Conservation (phyloP, 2,888 invertebrate species). For the Ophioninae sp. region DNA sequence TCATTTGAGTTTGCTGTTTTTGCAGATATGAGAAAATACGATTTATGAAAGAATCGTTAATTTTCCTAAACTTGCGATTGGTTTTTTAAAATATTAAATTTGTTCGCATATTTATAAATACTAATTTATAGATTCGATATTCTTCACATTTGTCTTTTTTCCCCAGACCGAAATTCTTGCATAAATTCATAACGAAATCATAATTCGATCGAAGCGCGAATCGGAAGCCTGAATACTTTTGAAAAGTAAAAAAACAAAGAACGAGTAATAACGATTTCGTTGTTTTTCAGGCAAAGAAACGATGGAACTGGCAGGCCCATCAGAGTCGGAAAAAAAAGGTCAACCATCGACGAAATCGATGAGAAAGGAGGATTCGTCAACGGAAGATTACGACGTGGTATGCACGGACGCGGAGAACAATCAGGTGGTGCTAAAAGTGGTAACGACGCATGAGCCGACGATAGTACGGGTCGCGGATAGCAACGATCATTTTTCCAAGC, state of each 20-base stretch:
- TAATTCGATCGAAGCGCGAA: too few species aligned
- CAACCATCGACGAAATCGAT: neutral
- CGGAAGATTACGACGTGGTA: slow-evolving; percentile 56
- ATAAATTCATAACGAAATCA: too few species aligned
- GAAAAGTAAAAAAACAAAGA: neutral
- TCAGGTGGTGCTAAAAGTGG: slow-evolving; percentile 69
- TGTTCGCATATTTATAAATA: too few species aligned
- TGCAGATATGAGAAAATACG: too few species aligned
- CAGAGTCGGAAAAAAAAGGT: neutral
- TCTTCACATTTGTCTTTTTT: too few species aligned
- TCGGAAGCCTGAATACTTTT: neutral
- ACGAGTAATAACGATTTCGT: neutral
- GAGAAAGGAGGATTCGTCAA: neutral
- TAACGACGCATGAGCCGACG: slow-evolving; percentile 69
- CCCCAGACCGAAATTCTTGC: too few species aligned
- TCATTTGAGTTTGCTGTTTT: too few species aligned
- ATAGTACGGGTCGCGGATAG: slow-evolving; percentile 67
- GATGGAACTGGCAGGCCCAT: neutral
- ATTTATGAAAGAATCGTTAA: too few species aligned
- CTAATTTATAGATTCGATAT: too few species aligned
- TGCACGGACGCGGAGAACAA: slow-evolving; percentile 68
- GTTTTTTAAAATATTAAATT: too few species aligned
- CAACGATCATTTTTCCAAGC: slow-evolving; percentile 59
- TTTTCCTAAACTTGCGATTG: too few species aligned
- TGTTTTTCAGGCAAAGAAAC: neutral